Evolutionary conservation across 2,888 invertebrate genomes (phyloP).

Genomic region (Megalurothrips usitatus): DNA sequence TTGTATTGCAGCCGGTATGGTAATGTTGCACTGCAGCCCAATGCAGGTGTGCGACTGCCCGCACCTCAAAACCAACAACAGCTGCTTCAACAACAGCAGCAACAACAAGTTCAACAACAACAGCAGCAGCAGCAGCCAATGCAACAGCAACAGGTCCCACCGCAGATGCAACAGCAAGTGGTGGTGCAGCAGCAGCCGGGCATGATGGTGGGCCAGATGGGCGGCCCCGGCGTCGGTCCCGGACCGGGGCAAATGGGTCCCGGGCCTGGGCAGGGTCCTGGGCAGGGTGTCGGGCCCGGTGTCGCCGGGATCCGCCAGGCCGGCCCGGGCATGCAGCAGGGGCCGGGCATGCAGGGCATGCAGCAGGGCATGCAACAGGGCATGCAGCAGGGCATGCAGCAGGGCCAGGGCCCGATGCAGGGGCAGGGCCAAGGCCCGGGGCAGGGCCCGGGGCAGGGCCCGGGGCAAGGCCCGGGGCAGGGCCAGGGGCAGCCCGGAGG

Average conservation of each 20-base stretch:
- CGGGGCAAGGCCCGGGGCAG: slow-evolving; percentile 42
- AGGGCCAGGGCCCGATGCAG: no score
- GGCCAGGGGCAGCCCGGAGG: slow-evolving; percentile 43
- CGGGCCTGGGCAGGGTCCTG: neutral
- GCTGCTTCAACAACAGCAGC: slow-evolving; percentile 36
- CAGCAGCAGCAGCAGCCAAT: slow-evolving; percentile 33
- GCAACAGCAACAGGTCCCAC: slow-evolving; percentile 37
- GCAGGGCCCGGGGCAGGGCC: slow-evolving; percentile 25
- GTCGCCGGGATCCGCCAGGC: slow-evolving; percentile 36
- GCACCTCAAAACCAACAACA: slow-evolving; percentile 40
- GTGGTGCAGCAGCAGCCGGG: slow-evolving; percentile 47
- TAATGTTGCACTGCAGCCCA: neutral
- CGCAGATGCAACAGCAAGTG: slow-evolving; percentile 44
- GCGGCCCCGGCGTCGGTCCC: slow-evolving; percentile 36
- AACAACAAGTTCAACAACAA: slow-evolving; percentile 35
- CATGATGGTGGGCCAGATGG: slow-evolving; percentile 38
- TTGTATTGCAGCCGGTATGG: neutral
- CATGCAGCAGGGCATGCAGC: slow-evolving; percentile 30
- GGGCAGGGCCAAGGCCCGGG: no score
- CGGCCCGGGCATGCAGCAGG: slow-evolving; percentile 38
- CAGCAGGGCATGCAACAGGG: no score
- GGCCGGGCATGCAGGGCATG: slow-evolving; percentile 30
- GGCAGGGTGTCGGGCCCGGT: neutral
- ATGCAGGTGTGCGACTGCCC: slow-evolving; percentile 41
- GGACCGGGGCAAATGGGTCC: slow-evolving; percentile 30